Conservation (phyloP, 2,797 vertebrate genomes). For the Hydrolagus colliei region DNA sequence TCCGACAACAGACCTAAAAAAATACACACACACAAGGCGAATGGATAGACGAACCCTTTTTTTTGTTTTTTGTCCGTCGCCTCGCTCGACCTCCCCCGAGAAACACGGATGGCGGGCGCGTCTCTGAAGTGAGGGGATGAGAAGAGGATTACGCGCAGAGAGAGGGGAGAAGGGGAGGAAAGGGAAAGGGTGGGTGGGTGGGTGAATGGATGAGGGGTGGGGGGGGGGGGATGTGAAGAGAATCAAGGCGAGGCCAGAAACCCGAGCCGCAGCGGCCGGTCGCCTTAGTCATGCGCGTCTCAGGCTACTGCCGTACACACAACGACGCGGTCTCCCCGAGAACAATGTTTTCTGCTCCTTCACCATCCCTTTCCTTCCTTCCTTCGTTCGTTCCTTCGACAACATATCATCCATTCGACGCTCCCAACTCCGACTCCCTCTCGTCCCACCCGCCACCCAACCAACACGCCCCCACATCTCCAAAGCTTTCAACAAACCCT, state of each 20-base stretch:
- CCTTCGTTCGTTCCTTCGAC: too few species aligned
- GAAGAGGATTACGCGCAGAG: too few species aligned
- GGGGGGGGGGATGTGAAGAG: too few species aligned
- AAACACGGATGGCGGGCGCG: neutral
- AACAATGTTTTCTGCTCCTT: neutral
- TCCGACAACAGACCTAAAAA: slow-evolving; percentile 13
- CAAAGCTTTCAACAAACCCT: neutral
- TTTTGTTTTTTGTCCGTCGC: too few species aligned
- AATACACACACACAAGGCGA: slow-evolving; percentile 27
- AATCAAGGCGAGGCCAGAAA: neutral
- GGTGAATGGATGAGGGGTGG: too few species aligned
- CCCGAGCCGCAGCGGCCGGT: neutral
- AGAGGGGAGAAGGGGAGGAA: too few species aligned
- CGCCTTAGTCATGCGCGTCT: neutral
- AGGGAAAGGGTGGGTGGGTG: too few species aligned
- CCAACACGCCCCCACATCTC: neutral
- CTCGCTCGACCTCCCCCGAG: neutral
- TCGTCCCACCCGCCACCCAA: neutral
- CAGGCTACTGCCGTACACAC: neutral
- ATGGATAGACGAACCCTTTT: slow-evolving; percentile 11
- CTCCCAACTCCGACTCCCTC: neutral
- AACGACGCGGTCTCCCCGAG: neutral
- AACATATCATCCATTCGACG: too few species aligned
- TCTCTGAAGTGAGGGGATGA: too few species aligned
- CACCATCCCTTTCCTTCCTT: too few species aligned